Evolutionary conservation across 2,797 vertebrate genomes (phyloP).

Genomic region (Crax fasciolata): DNA sequence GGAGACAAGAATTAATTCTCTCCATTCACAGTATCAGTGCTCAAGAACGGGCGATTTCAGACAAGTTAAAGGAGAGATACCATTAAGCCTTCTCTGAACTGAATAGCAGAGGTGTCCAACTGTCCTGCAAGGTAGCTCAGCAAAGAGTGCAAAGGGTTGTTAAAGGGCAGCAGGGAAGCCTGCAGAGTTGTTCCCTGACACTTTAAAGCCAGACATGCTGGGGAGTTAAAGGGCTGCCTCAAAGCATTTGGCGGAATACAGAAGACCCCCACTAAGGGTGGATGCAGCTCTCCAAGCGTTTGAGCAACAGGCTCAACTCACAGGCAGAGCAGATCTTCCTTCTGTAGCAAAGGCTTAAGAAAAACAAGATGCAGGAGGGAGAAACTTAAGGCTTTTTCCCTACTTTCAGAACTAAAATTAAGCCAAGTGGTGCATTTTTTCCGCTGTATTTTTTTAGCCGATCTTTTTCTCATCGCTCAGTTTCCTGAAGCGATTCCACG

Average conservation of each 20-base stretch:
- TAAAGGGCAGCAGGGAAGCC: neutral
- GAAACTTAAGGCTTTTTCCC: neutral
- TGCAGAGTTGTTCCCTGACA: neutral
- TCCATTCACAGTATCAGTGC: neutral
- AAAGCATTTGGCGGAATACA: neutral
- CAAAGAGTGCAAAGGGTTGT: neutral
- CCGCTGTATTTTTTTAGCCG: neutral
- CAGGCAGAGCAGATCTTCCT: neutral
- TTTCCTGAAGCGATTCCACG: conserved; percentile 34
- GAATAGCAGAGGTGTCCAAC: rapidly evolving
- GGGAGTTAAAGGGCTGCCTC: neutral
- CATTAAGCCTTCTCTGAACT: neutral
- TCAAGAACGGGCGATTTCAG: neutral
- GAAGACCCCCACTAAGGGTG: neutral
- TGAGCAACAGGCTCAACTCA: neutral
- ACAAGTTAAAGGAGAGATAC: neutral
- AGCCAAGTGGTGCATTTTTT: conserved; percentile 47
- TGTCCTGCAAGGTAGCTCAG: neutral
- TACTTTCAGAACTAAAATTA: neutral
- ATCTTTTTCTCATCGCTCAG: neutral
- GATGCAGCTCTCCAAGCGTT: neutral
- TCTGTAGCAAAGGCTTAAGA: neutral
- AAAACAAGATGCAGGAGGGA: neutral
- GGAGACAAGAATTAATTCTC: neutral
- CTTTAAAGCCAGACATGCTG: neutral